These are phyloP conservation scores for Lycocorax pyrrhopterus DNA, from an alignment of 2,113 vertebrate genomes.

Conservation along the genomic window DNA sequence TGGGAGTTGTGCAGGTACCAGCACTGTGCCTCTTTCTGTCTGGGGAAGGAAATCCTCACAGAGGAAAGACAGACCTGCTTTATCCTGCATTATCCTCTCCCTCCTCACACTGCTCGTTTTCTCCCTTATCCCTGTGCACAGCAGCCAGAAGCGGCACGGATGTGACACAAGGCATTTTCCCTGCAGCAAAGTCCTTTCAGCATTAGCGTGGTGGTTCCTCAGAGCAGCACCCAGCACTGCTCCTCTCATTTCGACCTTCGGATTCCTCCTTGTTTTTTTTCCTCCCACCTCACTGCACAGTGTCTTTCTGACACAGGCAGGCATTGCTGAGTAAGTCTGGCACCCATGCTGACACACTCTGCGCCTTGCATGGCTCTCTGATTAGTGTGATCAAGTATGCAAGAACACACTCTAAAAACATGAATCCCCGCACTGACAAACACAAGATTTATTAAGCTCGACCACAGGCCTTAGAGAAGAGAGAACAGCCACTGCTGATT, in stretches of 20 bases:
- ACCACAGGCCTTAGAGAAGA: constrained; percentile 60
- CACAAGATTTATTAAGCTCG: constrained; percentile 62
- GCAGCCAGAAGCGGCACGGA: constrained; percentile 38
- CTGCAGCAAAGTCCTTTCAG: constrained; percentile 47
- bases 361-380: constrained; percentile 24
- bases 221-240: not conserved
- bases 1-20: not conserved
- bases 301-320: constrained; percentile 21
- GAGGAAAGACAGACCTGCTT: not conserved
- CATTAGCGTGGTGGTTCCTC: not conserved
- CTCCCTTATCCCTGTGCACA: not conserved
- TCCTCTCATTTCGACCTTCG: constrained; percentile 35
- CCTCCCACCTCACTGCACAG: not conserved
- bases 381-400: constrained; percentile 69
- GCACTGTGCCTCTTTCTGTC: not conserved
- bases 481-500: constrained; percentile 63
- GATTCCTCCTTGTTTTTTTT: not conserved
- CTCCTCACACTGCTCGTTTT: not conserved
- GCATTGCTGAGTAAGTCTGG: constrained; percentile 50
- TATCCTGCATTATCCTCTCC: not conserved
- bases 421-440: constrained; percentile 60
- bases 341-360: constrained; percentile 41
- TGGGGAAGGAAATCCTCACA: not conserved
- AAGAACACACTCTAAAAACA: constrained; percentile 66
- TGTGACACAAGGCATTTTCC: constrained; percentile 18